Percentiles rank a stretch among this genome's conserved stretches.
Evolutionary conservation across 2,888 invertebrate genomes (phyloP).

Genomic region (Lymantria dispar): DNA sequence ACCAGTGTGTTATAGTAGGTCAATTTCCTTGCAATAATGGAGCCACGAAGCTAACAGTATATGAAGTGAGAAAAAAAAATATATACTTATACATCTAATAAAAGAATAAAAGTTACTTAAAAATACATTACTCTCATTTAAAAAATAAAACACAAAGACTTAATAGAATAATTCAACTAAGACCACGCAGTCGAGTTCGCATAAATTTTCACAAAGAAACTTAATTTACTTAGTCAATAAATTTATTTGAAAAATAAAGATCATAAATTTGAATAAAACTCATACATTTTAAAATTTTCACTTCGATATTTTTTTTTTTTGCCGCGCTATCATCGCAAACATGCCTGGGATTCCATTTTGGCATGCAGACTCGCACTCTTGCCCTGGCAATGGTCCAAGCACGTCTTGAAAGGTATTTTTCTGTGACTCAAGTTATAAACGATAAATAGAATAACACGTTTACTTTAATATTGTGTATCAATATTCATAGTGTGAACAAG

Average conservation of each 20-base stretch:
- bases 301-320: constrained; percentile 38
- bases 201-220: constrained; percentile 1
- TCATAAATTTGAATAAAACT: constrained; percentile 28
- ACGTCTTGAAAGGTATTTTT: constrained; percentile 41
- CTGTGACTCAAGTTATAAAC: constrained; percentile 38
- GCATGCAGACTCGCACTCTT: constrained; percentile 52
- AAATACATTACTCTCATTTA: too few relatives aligned
- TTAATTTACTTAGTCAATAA: constrained; percentile 9
- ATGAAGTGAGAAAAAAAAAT: too few relatives aligned
- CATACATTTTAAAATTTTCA: constrained; percentile 39
- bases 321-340: constrained; percentile 42
- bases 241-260: constrained; percentile 9
- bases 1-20: too few relatives aligned
- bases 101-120: too few relatives aligned
- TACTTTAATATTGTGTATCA: constrained; percentile 5
- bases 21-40: too few relatives aligned
- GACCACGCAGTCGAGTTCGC: too few relatives aligned
- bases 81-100: too few relatives aligned
- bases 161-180: too few relatives aligned
- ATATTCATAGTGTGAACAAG: background rate
- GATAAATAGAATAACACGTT: constrained; percentile 21
- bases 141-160: too few relatives aligned
- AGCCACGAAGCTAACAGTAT: too few relatives aligned
- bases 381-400: constrained; percentile 49
- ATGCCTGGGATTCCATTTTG: constrained; percentile 53